Conservation (phyloP, 2,113 vertebrate genomes). For the Zosterops japonicus region DNA sequence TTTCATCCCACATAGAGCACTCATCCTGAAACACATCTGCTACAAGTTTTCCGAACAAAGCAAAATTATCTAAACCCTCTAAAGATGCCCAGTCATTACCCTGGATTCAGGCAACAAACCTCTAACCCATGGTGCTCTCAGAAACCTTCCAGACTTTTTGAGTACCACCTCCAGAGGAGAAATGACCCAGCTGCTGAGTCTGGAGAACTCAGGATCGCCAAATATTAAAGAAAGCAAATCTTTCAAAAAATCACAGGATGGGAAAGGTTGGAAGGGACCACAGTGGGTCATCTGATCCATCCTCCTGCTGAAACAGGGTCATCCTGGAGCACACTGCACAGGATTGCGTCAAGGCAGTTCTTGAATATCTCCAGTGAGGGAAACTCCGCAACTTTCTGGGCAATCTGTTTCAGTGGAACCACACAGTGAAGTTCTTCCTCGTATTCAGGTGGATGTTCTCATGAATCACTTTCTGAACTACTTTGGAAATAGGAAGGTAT, state of each 20-base stretch:
- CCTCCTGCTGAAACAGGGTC: not conserved
- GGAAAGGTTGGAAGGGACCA: not conserved
- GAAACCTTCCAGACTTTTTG: not conserved
- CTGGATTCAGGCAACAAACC: not conserved
- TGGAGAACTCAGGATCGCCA: not conserved
- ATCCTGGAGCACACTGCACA: not conserved
- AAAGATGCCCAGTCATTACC: not conserved
- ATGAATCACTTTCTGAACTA: not conserved
- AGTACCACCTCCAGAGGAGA: not conserved
- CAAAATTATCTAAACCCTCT: not conserved
- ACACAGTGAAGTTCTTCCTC: not conserved
- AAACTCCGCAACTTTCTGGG: not conserved
- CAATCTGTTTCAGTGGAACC: not conserved
- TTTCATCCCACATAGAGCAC: slow-evolving; percentile 40
- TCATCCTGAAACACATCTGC: slow-evolving; percentile 49
- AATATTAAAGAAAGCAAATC: not conserved
- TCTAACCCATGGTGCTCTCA: not conserved
- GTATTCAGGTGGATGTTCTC: not conserved
- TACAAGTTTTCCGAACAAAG: slow-evolving; percentile 19
- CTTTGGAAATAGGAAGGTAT: not conserved
- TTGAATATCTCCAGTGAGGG: not conserved
- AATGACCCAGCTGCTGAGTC: not conserved
- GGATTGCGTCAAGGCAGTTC: not conserved
- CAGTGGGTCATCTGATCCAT: not conserved
- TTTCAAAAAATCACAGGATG: not conserved